These are phyloP conservation scores for Harlomillsia oculata DNA, from an alignment of 1,140 invertebrate species.

Conservation along the genomic window DNA sequence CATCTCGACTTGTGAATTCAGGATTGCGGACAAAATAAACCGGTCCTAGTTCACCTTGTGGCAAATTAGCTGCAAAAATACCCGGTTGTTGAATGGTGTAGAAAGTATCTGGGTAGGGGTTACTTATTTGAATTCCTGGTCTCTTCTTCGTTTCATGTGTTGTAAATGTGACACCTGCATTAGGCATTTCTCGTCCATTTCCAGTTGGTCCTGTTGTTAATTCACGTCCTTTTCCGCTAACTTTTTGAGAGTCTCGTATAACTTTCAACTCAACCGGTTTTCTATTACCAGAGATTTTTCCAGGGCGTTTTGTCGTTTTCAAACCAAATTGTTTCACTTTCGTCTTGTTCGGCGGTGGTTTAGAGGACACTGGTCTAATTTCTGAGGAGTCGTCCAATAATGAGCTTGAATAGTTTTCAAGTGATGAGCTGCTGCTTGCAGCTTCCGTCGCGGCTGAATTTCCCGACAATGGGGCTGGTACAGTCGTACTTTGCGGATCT, in stretches of 20 bases:
- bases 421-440: background rate
- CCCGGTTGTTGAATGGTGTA: slow-evolving; percentile 5
- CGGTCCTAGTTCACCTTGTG: background rate
- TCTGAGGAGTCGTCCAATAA: too few relatives aligned
- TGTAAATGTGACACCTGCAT: background rate
- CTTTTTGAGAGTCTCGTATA: background rate
- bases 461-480: background rate
- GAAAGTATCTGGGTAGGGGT: slow-evolving; percentile 13
- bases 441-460: background rate
- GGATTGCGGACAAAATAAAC: slow-evolving; percentile 7
- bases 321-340: too few relatives aligned
- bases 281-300: too few relatives aligned
- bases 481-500: background rate
- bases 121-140: slow-evolving; percentile 20
- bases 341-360: too few relatives aligned
- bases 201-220: background rate
- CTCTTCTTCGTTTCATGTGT: slow-evolving; percentile 6
- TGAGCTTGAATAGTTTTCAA: background rate
- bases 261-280: background rate
- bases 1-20: background rate
- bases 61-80: background rate
- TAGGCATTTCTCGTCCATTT: background rate
- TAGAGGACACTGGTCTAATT: too few relatives aligned
- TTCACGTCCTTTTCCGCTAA: background rate
- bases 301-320: too few relatives aligned